Evolutionary conservation across 2,888 invertebrate species (phyloP).

Genomic region (Drosophila algonquin): DNA sequence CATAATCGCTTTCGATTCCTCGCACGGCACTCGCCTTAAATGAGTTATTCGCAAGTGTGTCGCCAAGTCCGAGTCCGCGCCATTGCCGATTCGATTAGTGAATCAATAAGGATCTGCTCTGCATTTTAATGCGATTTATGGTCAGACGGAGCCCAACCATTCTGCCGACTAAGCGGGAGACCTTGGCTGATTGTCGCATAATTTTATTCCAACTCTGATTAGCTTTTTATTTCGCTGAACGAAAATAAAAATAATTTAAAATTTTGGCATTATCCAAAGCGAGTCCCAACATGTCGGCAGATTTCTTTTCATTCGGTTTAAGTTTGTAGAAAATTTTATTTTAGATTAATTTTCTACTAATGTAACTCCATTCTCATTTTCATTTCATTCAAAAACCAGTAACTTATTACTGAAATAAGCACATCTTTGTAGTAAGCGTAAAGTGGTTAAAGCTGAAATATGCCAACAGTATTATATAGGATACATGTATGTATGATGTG

Average conservation of each 20-base stretch:
- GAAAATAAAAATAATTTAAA: constrained; percentile 31
- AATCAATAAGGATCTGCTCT: constrained; percentile 78
- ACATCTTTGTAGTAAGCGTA: too few species aligned
- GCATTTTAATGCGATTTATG: constrained; percentile 74
- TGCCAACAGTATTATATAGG: too few species aligned
- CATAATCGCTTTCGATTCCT: constrained; percentile 81
- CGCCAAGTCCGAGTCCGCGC: constrained; percentile 54
- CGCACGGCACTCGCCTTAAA: constrained; percentile 77
- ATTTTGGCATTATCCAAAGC: background rate
- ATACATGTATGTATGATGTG: too few species aligned
- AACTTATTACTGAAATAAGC: too few species aligned
- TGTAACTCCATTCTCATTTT: background rate
- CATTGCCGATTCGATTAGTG: constrained; percentile 74
- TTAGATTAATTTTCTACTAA: too few species aligned
- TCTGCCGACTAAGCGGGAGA: constrained; percentile 1
- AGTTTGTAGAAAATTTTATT: background rate
- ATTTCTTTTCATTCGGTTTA: background rate
- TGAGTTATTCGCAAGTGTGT: constrained; percentile 80
- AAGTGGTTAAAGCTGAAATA: background rate
- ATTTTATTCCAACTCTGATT: constrained; percentile 60
- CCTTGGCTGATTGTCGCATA: constrained; percentile 56
- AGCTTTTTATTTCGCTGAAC: constrained; percentile 32
- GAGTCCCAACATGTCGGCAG: background rate
- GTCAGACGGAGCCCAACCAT: constrained; percentile 28
- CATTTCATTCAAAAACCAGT: too few species aligned